Base-by-base conservation (phyloP, 2,888 invertebrate genomes). In the Lasioglossum leucozonium region DNA sequence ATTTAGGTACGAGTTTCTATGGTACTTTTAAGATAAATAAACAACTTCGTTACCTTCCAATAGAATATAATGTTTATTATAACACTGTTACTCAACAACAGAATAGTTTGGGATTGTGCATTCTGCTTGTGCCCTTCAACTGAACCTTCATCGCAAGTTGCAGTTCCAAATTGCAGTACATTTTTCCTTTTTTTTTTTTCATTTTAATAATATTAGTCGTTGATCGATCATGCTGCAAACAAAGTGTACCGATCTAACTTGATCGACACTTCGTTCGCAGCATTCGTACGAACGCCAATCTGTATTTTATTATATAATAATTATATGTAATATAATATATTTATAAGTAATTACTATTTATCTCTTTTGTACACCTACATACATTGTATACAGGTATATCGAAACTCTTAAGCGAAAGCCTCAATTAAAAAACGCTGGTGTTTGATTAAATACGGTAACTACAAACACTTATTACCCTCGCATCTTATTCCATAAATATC, bases 51-150 rank as follows among this genome's bases (percentile, higher is more conserved):
- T 69, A 76, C 42, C 69, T 86, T 90, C 86, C 88, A 91, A 91
- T 92, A 92, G 92, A 92, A 93, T 92, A 91, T 91, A 93, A 88
- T 92, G 89, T 94, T 94, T 93, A 92, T 93, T 93, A 91, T 89
- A 93, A 93, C 92, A 91, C 91, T 91, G 92, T 92, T 88, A 92
- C 85, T 91, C 90, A 93, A 91, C 91, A 91, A 93, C 91, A 84
- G 85, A 91, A 91, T 89, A 91, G 88, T 92, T 89, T 89, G 86
- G 85, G 87, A 92, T 93, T 93, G 93, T 94, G 93, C 93, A 93
- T 90, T 91, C 90, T 90, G 91, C 93, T 93, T 93, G 91, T 93
- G 92, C 91, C 88, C 90, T 87, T 79, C 89, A 92, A 91, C 88
- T 87, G 87, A 89, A 89, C 90, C 89, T 90, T 58, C 76, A 42